Evolutionary conservation across 2,113 vertebrate species (phyloP), one percentile per base, ranked within the genome.

Genomic region (Narcine bancroftii): DNA sequence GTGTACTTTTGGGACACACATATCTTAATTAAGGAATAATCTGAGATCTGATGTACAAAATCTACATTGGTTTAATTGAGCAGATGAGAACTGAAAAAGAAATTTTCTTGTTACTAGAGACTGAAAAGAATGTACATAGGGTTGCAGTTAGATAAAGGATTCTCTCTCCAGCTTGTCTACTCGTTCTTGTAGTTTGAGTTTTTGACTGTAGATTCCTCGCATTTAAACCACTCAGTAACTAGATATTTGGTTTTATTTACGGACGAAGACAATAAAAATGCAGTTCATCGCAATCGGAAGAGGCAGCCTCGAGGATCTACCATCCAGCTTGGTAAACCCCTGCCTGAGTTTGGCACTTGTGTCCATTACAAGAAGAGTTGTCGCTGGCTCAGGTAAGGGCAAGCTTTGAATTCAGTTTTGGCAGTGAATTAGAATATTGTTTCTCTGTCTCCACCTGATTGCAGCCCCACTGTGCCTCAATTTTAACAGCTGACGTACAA

Each of bases 301-400:
- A 96, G 95, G 75, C 93, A 92, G 0, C 83, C 94, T 9, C 94
- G 94, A 94, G 96, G 96, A 93, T 96, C 96, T 2, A 95, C 95
- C 17, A 94, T 97, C 89, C 96, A 97, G 92, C 95, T 95, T 24
- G 97, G 97, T 76, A 97, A 97, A 85, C 95, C 96, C 2, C 95
- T 97, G 39, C 96, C 96, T 7, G 96, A 96, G 42, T 95, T 95
- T 72, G 97, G 97, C 92, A 92, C 94, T 3, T 97, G 97, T 93
- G 96, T 93, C 93, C 97, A 97, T 93, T 97, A 93, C 93, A 97
- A 93, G 94, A 96, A 96, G 93, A 97, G 97, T 93, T 95, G 95
- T 92, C 96, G 96, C 69, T 97, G 97, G 97, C 94, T 97, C 19
- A 96, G 97, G 97, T 97, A 94, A 92, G 92, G 24, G 9, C 2